phyloP scores from a whole-genome alignment of 2,113 vertebrate genomes.

The Galbula dea region DNA sequence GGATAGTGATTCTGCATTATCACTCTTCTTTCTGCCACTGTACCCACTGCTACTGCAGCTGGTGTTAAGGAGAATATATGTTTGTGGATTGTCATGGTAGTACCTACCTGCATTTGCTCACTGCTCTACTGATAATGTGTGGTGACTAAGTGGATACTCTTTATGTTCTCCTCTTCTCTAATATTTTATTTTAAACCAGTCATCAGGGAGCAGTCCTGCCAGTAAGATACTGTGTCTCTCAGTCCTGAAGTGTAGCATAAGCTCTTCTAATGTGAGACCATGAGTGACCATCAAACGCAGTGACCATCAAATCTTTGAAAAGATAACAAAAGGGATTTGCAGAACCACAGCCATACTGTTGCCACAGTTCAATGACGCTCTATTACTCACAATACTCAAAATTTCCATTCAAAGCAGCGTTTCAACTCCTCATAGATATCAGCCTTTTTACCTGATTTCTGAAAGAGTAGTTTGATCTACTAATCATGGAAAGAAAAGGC shows the following conservation, averaged over 20 bases:
- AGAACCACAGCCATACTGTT: background rate
- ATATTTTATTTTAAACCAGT: background rate
- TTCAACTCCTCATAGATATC: background rate
- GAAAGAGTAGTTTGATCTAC: background rate
- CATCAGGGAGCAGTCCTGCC: background rate
- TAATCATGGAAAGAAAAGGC: background rate
- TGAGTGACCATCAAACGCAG: background rate
- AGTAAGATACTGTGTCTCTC: background rate
- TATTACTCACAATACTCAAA: background rate
- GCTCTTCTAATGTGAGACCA: background rate
- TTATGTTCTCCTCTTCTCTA: background rate
- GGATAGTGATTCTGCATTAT: too few species aligned
- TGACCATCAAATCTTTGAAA: background rate
- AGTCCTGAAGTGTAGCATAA: background rate
- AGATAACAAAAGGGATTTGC: background rate
- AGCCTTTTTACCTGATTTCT: background rate
- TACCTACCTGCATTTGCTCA: background rate
- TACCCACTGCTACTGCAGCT: background rate
- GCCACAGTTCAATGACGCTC: rapidly evolving
- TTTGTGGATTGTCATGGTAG: background rate
- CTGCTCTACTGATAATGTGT: background rate
- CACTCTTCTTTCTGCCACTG: background rate
- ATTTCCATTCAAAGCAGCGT: background rate
- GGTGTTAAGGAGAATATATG: background rate
- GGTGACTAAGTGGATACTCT: background rate